phyloP scores from a whole-genome alignment of 2,888 invertebrate genomes.

The Drosophila buzzatii region DNA sequence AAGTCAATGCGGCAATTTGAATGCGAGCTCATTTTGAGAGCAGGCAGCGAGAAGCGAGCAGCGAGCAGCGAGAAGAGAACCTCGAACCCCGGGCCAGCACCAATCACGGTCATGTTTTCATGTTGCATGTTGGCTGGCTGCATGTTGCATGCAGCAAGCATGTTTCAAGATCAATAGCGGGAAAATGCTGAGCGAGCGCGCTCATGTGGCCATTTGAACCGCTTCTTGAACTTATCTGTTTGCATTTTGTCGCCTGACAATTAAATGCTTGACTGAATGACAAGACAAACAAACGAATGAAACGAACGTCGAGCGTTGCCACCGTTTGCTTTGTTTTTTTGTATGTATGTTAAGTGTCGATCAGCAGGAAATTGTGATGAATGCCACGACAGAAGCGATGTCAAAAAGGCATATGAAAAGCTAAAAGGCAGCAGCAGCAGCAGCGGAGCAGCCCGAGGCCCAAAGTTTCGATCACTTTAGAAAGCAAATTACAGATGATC shows the following conservation, averaged over 20 bases:
- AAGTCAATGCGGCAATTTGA: constrained; percentile 76
- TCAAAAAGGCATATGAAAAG: constrained; percentile 61
- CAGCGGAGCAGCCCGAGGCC: constrained; percentile 6
- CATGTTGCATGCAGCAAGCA: constrained; percentile 47
- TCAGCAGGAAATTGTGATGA: constrained; percentile 67
- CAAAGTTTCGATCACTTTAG: constrained; percentile 59
- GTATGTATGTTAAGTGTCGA: constrained; percentile 63
- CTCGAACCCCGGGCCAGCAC: constrained; percentile 38
- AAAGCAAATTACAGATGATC: constrained; percentile 77
- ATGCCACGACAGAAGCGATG: constrained; percentile 54
- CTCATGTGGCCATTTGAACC: constrained; percentile 59
- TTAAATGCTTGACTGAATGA: constrained; percentile 77
- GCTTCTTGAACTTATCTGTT: constrained; percentile 74
- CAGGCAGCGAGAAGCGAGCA: constrained; percentile 27
- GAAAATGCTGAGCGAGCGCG: constrained; percentile 46
- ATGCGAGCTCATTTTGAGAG: constrained; percentile 74
- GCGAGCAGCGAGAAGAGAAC: constrained; percentile 20
- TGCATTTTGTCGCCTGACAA: constrained; percentile 79
- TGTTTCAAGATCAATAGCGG: constrained; percentile 66
- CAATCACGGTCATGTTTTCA: constrained; percentile 66
- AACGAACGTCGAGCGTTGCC: constrained; percentile 26
- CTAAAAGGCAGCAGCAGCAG: constrained; percentile 13
- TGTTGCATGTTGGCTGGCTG: constrained; percentile 53
- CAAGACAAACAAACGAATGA: constrained; percentile 60
- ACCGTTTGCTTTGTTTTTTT: constrained; percentile 16